These are phyloP conservation scores for Marmota monax DNA, from an alignment of 2,113 vertebrate genomes.

Conservation along the genomic window DNA sequence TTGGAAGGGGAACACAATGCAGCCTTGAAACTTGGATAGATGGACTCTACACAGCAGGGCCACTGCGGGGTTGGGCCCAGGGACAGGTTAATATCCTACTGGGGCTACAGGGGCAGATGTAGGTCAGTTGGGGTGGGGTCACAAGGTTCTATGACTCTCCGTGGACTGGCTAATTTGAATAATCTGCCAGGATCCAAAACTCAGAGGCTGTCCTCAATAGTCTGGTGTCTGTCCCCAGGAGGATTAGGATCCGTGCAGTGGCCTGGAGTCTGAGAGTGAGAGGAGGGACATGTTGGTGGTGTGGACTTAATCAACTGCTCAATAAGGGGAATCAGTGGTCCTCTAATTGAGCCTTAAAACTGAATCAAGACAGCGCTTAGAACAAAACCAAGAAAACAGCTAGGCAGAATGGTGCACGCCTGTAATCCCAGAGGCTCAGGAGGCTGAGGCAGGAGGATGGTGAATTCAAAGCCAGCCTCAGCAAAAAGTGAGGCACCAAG, in stretches of 20 bases:
- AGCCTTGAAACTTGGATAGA: background rate
- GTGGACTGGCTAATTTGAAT: background rate
- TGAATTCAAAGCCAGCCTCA: too few relatives aligned
- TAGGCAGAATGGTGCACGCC: too few relatives aligned
- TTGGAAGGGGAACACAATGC: background rate
- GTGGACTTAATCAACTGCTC: background rate
- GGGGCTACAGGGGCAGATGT: background rate
- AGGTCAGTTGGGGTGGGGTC: too few relatives aligned
- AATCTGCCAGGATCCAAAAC: background rate
- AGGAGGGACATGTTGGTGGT: background rate
- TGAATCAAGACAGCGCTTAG: background rate
- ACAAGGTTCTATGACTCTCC: background rate
- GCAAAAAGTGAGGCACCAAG: too few relatives aligned
- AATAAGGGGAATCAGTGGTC: background rate
- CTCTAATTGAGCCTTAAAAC: background rate
- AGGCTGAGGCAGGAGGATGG: too few relatives aligned
- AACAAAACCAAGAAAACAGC: background rate
- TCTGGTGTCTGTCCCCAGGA: too few relatives aligned
- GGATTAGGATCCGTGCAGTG: background rate
- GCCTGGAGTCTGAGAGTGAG: background rate
- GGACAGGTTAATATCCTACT: too few relatives aligned
- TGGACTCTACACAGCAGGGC: background rate
- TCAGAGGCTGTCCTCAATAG: background rate
- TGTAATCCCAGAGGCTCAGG: too few relatives aligned
- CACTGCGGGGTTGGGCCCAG: fast-evolving